Base-by-base conservation (phyloP, 2,797 vertebrate genomes). In the Trematomus bernacchii region DNA sequence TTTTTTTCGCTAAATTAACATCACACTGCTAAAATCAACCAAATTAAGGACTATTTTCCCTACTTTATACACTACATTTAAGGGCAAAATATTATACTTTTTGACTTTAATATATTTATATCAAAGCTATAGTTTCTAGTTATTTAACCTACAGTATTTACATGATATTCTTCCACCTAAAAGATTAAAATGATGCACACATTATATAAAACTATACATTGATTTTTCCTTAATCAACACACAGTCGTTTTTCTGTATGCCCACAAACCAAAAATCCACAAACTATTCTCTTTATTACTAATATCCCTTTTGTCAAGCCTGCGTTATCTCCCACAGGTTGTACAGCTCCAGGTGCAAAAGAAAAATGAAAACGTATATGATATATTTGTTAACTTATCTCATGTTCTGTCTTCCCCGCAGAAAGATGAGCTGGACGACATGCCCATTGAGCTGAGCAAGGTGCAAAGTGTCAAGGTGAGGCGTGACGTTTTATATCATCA, bases 401-500 rank as follows among this genome's bases (percentile, higher is more conserved):
- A 3, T 37, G 63, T n/a, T 73, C 48, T 83, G 11, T 76, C 52
- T 11, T 74, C 43, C 42, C 70, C 37, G 61, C 80, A 99, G 98
- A 99, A 97, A 66, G 97, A 99, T 0, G 98, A 98, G 81, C 92
- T 96, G 3, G 97, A 98, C 0, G 97, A 97, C 75, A 92, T 96
- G 67, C 96, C 97, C 4, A 97, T 99, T 15, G 97, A 99, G 92
- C 96, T 99, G 82, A 98, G 96, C 94, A 98, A 98, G 89, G 97
- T 99, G 59, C 98, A 99, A 90, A 99, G 98, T 0, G 97, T 99
- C 71, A 98, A 96, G 79, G 96, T 94, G 72, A 81, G 72, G 46
- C 21, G 9, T 37, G n/a, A 6, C 2, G 14, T 3, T 68, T 19
- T 10, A 1, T 33, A 10, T 10, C n/a, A 3, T 66, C 27, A 15